A percentile compares a stretch with the other conserved stretches of the same genome.
Evolutionary conservation across 2,797 vertebrate genomes (phyloP).

Genomic region (Hypotaenidia okinawae): DNA sequence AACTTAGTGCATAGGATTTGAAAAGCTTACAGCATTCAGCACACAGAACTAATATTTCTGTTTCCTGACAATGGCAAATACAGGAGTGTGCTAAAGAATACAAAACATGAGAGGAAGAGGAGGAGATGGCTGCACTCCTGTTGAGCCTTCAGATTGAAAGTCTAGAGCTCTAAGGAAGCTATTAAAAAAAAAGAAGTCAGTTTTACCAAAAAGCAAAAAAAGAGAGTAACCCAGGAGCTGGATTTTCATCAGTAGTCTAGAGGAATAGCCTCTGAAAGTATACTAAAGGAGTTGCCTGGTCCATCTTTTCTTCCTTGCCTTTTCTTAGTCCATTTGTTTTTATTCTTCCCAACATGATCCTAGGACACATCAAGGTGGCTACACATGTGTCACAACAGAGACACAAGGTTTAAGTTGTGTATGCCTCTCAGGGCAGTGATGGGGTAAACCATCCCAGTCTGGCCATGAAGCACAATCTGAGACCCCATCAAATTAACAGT

Average conservation of each 20-base stretch:
- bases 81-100: background rate
- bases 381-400: background rate
- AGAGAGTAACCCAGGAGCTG: background rate
- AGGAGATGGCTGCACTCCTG: background rate
- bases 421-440: background rate
- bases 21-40: background rate
- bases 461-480: fast-evolving
- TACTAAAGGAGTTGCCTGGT: background rate
- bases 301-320: background rate
- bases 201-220: background rate
- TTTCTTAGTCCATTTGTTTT: background rate
- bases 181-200: background rate
- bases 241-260: background rate
- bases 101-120: background rate
- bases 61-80: background rate
- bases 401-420: background rate
- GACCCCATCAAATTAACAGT: background rate
- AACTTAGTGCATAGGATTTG: background rate
- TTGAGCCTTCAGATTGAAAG: background rate
- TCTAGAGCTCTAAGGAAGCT: background rate
- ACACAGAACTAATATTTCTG: background rate
- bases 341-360: background rate
- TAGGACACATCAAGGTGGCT: background rate
- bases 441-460: background rate
- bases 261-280: background rate